Conservation (phyloP, 1,140 invertebrate species). For the Ooceraea biroi region DNA sequence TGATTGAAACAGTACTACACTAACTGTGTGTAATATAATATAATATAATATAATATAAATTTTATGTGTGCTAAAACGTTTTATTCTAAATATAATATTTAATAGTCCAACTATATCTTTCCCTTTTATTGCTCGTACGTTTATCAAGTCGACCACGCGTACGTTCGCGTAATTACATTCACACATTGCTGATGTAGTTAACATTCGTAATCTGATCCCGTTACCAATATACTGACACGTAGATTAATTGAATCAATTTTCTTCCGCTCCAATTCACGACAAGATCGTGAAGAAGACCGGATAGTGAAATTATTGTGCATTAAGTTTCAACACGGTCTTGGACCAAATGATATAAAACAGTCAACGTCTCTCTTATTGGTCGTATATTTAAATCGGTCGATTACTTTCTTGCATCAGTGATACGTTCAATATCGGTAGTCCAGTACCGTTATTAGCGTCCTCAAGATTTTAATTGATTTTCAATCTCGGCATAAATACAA, state of each 20-base stretch:
- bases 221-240: background rate
- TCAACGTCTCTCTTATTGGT: background rate
- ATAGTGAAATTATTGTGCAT: slow-evolving; percentile 6
- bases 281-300: background rate
- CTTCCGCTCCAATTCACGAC: slow-evolving; percentile 19
- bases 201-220: background rate
- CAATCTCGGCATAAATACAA: background rate
- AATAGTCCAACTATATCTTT: background rate
- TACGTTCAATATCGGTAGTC: background rate
- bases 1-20: too few species aligned
- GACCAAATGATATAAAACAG: background rate
- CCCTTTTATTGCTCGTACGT: background rate
- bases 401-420: background rate
- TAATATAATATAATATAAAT: background rate
- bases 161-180: background rate
- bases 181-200: slow-evolving; percentile 1
- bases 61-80: background rate
- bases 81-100: slow-evolving; percentile 15
- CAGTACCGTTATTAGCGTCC: background rate
- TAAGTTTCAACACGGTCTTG: background rate
- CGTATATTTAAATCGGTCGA: background rate
- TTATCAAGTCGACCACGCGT: background rate
- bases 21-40: background rate
- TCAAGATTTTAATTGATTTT: slow-evolving; percentile 21
- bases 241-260: slow-evolving; percentile 44